Evolutionary conservation across 2,888 invertebrate genomes (phyloP), one percentile per base, ranked within the genome.

Genomic region (Mimumesa dahlbomi): DNA sequence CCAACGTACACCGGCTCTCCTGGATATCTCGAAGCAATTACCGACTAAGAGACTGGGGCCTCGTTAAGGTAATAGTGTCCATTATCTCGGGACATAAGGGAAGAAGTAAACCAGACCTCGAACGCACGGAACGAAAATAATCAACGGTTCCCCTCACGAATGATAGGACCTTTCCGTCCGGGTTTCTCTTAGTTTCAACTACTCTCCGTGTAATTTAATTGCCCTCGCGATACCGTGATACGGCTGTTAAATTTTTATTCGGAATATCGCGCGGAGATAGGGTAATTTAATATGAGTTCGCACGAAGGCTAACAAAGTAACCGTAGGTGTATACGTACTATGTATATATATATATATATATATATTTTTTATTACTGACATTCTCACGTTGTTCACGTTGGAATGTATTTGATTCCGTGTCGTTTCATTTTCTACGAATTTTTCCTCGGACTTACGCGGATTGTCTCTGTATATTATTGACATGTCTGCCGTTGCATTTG

Each of bases 51-150:
- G 85, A 86, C 86, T 84, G 80, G 83, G 79, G 82, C 79, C 86
- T 88, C 87, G 85, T 87, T 88, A 85, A 86, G 86, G 84, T 88
- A 88, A 88, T 87, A 85, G 88, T 87, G 86, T 85, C 87, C 86
- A 87, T 88, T 88, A 87, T 87, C 87, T 84, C 77, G 66, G 81
- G 66, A 77, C 82, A 84, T 85, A 84, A 83, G 85, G 80, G 84
- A 85, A 87, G 85, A 87, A 86, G 85, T 83, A 84, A 87, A 87
- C 77, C 85, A 85, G 84, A 84, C 81, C 78, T 68, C 75, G 77
- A 82, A 79, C 74, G 69, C 79, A 72, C 76, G 67, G 63, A 67
- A 69, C 62, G 77, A 81, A 80, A 83, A 82, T 82, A 84, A 84
- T 84, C 84, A 77, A 75, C 76, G 77, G 64, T 59, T 50, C 50